Percentiles rank a stretch among this genome's conserved stretches.
Conservation (phyloP, 2,113 vertebrate genomes). For the Nematolebias whitei region DNA sequence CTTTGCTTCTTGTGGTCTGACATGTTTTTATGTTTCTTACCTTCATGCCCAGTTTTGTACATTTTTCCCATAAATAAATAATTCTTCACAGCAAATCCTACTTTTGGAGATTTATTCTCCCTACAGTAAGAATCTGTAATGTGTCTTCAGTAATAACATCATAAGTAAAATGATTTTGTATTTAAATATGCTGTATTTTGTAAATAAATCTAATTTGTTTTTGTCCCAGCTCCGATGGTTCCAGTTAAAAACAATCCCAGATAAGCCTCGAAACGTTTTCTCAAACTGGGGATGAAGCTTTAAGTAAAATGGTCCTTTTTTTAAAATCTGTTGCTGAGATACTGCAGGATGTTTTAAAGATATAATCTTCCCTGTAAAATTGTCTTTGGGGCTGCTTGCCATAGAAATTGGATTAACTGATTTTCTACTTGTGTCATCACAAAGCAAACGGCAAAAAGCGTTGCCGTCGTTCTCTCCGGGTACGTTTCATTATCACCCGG, state of each 20-base stretch:
- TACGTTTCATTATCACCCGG: constrained; percentile 54
- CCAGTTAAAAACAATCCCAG: constrained; percentile 19
- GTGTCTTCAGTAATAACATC: no score
- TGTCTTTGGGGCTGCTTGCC: constrained; percentile 31
- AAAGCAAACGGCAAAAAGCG: constrained; percentile 53
- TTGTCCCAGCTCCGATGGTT: constrained; percentile 25
- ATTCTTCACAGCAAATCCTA: no score
- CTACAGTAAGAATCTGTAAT: no score
- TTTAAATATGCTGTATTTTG: neutral
- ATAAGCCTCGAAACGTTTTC: neutral
- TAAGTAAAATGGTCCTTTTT: constrained; percentile 14
- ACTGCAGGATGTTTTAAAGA: constrained; percentile 33
- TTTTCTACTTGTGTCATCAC: constrained; percentile 40
- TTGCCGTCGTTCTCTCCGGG: constrained; percentile 29
- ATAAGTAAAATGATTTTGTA: neutral
- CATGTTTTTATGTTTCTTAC: no score
- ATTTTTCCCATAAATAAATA: no score
- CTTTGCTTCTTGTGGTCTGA: no score
- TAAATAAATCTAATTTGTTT: neutral
- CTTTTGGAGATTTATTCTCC: no score
- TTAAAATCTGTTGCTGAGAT: constrained; percentile 10
- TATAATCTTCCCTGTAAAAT: constrained; percentile 33
- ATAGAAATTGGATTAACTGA: constrained; percentile 55
- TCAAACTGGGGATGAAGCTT: constrained; percentile 7
- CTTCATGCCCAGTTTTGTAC: no score